Conservation (phyloP, 2,113 vertebrate genomes). For the Channa argus region DNA sequence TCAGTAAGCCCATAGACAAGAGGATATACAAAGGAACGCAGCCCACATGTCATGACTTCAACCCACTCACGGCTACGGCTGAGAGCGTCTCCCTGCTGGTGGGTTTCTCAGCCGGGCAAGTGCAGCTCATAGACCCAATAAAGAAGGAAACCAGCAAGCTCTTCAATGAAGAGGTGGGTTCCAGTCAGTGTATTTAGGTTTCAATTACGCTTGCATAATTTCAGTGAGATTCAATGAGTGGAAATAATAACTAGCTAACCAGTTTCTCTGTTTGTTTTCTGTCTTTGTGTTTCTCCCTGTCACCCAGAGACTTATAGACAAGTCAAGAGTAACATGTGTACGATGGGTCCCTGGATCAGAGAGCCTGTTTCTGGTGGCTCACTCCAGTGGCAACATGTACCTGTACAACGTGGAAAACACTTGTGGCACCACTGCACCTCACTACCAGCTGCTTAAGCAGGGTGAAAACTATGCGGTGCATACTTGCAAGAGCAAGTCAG, state of each 20-base stretch:
- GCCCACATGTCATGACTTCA: slow-evolving; percentile 99
- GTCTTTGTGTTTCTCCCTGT: not conserved
- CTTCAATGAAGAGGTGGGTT: slow-evolving; percentile 99
- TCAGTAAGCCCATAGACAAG: slow-evolving; percentile 99
- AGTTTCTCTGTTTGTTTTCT: not conserved
- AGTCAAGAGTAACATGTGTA: slow-evolving; percentile 97
- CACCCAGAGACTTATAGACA: slow-evolving; percentile 98
- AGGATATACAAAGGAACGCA: slow-evolving; percentile 99
- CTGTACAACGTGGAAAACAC: slow-evolving; percentile 98
- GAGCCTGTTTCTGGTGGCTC: slow-evolving; percentile 97
- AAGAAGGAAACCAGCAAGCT: slow-evolving; percentile 99
- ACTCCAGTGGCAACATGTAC: slow-evolving; percentile 98
- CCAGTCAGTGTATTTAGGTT: not conserved
- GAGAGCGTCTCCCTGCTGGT: slow-evolving; percentile 98
- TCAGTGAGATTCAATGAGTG: not conserved
- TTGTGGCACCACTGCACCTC: slow-evolving; percentile 95
- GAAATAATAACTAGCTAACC: slow-evolving; percentile 3
- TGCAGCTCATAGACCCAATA: slow-evolving; percentile 99
- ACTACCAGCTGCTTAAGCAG: slow-evolving; percentile 99
- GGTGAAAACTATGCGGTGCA: slow-evolving; percentile 97
- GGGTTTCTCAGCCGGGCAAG: slow-evolving; percentile 98
- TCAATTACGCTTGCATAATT: not conserved
- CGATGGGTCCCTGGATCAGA: slow-evolving; percentile 99
- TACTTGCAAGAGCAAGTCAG: slow-evolving; percentile 99
- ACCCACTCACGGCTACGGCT: slow-evolving; percentile 96